phyloP scores from a whole-genome alignment of 1,140 invertebrate species.

The Whitmania pigra region DNA sequence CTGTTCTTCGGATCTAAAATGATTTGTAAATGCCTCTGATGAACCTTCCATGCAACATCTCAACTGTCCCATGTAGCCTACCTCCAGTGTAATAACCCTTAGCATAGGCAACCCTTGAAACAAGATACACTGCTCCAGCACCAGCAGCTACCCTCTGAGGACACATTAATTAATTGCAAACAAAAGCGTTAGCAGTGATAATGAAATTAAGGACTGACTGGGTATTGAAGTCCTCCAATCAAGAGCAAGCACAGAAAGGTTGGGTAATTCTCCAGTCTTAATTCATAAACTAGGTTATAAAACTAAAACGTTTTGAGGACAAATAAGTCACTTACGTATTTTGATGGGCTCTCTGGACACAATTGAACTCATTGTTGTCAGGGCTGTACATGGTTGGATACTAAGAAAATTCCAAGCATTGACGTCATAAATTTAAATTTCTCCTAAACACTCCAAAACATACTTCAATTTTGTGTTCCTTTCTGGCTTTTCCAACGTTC shows the following conservation, averaged over 20 bases:
- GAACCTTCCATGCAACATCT: constrained; percentile 1
- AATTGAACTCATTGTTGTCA: constrained; percentile 43
- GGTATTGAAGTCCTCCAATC: constrained; percentile 42
- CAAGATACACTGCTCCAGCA: constrained; percentile 37
- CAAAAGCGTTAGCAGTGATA: background rate
- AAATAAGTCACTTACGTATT: constrained; percentile 41
- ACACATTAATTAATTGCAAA: constrained; percentile 8
- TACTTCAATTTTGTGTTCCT: constrained; percentile 35
- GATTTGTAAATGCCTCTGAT: background rate
- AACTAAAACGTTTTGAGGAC: background rate
- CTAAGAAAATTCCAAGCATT: constrained; percentile 28
- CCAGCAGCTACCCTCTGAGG: constrained; percentile 30
- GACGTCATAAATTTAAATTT: background rate
- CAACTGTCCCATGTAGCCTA: constrained; percentile 20
- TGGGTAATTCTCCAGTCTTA: constrained; percentile 43
- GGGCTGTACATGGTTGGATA: constrained; percentile 44
- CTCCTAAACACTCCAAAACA: background rate
- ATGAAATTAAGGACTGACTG: constrained; percentile 31
- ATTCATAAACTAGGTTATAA: constrained; percentile 3
- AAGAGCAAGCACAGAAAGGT: constrained; percentile 41
- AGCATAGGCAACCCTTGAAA: constrained; percentile 39
- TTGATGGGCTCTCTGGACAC: constrained; percentile 45
- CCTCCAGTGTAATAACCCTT: constrained; percentile 43
- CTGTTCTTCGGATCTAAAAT: constrained; percentile 40
- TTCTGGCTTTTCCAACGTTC: constrained; percentile 35